Percentiles rank a stretch among this genome's conserved stretches.
These are phyloP conservation scores for Pelmatolapia mariae DNA, from an alignment of 2,113 vertebrate species.

Conservation along the genomic window DNA sequence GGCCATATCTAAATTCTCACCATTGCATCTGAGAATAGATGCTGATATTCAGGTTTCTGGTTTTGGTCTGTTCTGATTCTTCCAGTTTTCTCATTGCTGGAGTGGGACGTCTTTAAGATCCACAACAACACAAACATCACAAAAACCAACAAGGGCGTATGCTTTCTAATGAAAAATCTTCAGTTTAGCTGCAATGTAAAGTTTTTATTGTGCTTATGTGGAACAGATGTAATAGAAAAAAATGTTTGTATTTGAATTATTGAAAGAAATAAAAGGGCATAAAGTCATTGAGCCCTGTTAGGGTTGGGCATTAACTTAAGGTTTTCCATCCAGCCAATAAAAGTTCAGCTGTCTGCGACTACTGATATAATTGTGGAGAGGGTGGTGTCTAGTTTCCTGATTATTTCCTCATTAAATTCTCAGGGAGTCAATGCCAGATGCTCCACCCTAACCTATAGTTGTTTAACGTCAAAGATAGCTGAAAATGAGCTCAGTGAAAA, in stretches of 20 bases:
- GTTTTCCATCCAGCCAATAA: neutral
- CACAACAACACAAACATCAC: neutral
- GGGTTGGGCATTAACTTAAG: neutral
- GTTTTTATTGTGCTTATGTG: neutral
- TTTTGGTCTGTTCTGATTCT: neutral
- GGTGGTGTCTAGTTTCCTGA: neutral
- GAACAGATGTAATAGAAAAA: neutral
- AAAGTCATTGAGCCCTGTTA: neutral
- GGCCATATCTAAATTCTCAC: neutral
- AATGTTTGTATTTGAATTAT: neutral
- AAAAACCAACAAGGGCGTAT: neutral
- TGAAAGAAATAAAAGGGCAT: neutral
- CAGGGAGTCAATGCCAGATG: neutral
- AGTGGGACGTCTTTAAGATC: neutral
- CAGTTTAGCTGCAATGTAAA: neutral
- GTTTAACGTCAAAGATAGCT: too few species aligned
- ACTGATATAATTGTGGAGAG: neutral
- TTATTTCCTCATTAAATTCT: neutral
- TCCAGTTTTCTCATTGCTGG: neutral
- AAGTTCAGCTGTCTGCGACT: neutral
- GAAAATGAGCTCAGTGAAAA: neutral
- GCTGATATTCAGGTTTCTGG: neutral
- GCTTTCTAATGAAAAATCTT: neutral
- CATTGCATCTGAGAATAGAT: neutral
- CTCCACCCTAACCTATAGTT: neutral